phyloP scores from a whole-genome alignment of 2,113 vertebrate genomes.

The Aphelocoma coerulescens region DNA sequence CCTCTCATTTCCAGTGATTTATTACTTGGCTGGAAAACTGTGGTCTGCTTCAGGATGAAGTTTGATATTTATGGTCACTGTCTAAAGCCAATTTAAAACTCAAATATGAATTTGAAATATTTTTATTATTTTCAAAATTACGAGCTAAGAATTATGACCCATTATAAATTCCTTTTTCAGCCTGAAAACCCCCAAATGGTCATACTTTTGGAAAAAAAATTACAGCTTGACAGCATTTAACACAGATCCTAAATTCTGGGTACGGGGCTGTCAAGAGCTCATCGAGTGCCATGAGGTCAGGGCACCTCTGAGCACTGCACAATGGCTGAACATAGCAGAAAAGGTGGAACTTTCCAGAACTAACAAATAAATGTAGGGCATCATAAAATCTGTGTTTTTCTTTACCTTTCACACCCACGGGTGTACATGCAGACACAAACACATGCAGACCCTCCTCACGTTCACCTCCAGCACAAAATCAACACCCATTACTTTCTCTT shows the following conservation, averaged over 20 bases:
- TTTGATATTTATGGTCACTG: conserved; percentile 5
- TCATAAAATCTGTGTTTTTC: background rate
- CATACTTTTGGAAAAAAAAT: background rate
- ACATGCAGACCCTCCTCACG: fast-evolving
- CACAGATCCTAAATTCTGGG: background rate
- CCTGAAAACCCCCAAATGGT: background rate
- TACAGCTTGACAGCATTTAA: background rate
- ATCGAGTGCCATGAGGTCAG: background rate
- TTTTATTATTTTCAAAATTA: conserved; percentile 6
- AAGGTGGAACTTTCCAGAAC: background rate
- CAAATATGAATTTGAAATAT: background rate
- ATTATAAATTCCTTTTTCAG: background rate
- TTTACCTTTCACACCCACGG: fast-evolving
- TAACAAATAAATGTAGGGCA: background rate
- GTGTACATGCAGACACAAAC: background rate
- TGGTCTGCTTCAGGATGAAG: background rate
- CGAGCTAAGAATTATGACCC: background rate
- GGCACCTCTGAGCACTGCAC: background rate
- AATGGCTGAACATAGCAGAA: fast-evolving
- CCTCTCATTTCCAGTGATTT: background rate
- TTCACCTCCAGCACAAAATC: background rate
- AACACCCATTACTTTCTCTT: background rate
- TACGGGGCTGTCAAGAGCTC: fast-evolving
- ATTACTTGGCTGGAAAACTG: background rate
- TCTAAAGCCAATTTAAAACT: conserved; percentile 3